Evolutionary conservation across 2,797 vertebrate genomes (phyloP), one percentile per base, ranked within the genome.

Genomic region (Micromesistius poutassou): DNA sequence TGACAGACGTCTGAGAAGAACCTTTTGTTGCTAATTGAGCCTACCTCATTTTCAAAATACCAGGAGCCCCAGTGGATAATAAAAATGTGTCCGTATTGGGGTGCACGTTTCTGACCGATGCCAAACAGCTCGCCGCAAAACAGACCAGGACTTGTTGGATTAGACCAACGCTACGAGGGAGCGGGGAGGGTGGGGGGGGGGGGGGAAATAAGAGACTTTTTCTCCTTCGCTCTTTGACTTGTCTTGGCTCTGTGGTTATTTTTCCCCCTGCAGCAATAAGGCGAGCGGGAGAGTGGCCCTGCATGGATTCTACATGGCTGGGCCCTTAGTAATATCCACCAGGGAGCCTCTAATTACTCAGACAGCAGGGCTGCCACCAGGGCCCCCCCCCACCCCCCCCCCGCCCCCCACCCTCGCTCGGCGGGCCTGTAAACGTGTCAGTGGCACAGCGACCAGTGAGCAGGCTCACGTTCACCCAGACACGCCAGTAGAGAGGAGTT

Each of bases 311-410:
- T 74, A 70, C 87, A 92, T 92, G 83, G 82, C 91, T 93, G 85
- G 84, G 88, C 91, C 89, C 92, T 92, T 89, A 93, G 93, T 93
- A 94, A 95, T 91, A 94, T 94, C 90, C 91, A 91, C 91, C 90
- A 91, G 88, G 89, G 89, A 94, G 91, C 85, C 93, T 95, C 94
- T 95, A 95, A 96, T 96, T 95, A 95, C 91, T 93, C 91, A 36
- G 92, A 90, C 92, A 93, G 89, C 80, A 84, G 87, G 87, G 89
- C 91, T 92, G 91, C 93, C 92, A 93, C 92, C 84, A 89, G 77
- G 84, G 93, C 88, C 87, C 87, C 86, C 94, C 93, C 81, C 87
- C 84, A 84, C 87, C 86, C 94, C 81, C 87, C 84, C 84, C 87
- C 86, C 94, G 93, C 88, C 87, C 87, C 86, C 94, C 93, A 81